Evolutionary conservation across 2,113 vertebrate genomes (phyloP).

Genomic region (Aleadryas rufinucha): DNA sequence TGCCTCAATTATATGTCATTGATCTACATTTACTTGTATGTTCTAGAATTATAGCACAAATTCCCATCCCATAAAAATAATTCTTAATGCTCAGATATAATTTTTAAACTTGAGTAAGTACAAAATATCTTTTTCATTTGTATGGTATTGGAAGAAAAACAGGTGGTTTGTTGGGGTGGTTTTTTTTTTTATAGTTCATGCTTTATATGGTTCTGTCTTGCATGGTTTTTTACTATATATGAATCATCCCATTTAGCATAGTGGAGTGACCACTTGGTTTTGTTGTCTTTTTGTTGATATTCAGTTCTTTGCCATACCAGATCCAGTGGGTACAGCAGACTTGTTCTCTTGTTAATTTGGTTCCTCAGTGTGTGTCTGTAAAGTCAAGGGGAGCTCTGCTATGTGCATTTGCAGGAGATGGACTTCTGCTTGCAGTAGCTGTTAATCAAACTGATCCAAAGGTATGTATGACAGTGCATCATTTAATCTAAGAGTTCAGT

Average conservation of each 20-base stretch:
- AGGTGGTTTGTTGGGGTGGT: rapidly evolving
- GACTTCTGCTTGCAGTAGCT: slow-evolving; percentile 79
- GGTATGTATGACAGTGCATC: slow-evolving; percentile 52
- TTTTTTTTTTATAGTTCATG: background rate
- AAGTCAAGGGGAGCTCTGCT: slow-evolving; percentile 90
- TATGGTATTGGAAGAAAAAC: background rate
- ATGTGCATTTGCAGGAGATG: slow-evolving; percentile 84
- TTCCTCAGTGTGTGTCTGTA: slow-evolving; percentile 78
- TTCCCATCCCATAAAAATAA: background rate
- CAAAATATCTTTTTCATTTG: background rate
- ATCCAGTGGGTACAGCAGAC: slow-evolving; percentile 82
- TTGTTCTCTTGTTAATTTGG: slow-evolving; percentile 72
- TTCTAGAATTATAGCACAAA: rapidly evolving
- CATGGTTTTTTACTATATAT: rapidly evolving
- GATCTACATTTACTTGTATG: background rate
- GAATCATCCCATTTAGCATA: background rate
- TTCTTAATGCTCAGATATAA: background rate
- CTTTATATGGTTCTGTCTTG: background rate
- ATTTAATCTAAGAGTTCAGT: background rate
- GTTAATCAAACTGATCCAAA: slow-evolving; percentile 90
- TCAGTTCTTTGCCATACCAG: slow-evolving; percentile 74
- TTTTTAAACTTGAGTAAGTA: background rate
- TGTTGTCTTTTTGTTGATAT: background rate
- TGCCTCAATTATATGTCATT: background rate
- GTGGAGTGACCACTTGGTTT: background rate